phyloP scores from a whole-genome alignment of 2,797 vertebrate species.

The Molossus alvarezi region DNA sequence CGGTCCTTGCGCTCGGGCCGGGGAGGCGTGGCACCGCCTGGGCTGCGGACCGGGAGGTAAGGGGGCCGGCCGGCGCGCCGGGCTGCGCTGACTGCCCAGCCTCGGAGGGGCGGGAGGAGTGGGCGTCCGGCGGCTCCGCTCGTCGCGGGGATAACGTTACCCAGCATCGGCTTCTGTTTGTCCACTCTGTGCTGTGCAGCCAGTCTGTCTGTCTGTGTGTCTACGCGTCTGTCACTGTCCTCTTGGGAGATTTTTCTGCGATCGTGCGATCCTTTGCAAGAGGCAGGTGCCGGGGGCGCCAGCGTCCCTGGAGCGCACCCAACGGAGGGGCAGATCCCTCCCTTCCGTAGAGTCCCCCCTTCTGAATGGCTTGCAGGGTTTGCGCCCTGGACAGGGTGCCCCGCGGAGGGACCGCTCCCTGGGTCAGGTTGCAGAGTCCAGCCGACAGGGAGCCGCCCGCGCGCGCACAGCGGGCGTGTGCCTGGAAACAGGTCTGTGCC shows the following conservation, averaged over 20 bases:
- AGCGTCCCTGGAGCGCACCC: background rate
- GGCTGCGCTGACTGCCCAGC: background rate
- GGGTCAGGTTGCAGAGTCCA: slow-evolving; percentile 51
- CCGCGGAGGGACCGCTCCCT: background rate
- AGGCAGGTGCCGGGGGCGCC: slow-evolving; percentile 55
- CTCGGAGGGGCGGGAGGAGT: background rate
- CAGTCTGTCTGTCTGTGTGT: background rate
- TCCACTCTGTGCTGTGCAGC: background rate
- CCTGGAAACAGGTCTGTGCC: slow-evolving; percentile 82
- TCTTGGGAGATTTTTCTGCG: background rate
- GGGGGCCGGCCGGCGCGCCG: background rate
- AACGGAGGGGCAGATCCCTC: background rate
- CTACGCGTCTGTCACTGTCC: background rate
- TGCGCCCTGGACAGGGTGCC: too few relatives aligned
- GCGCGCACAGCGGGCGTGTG: background rate
- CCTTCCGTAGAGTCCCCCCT: background rate
- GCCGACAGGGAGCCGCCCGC: background rate
- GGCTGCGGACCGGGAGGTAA: slow-evolving; percentile 60
- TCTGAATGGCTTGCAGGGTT: background rate
- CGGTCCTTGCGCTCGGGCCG: background rate
- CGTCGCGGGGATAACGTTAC: background rate
- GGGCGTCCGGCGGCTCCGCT: background rate
- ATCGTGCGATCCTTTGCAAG: background rate
- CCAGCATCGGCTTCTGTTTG: background rate
- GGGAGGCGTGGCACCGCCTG: background rate